phyloP scores from a whole-genome alignment of 2,797 vertebrate genomes.

The Crenuchus spilurus region DNA sequence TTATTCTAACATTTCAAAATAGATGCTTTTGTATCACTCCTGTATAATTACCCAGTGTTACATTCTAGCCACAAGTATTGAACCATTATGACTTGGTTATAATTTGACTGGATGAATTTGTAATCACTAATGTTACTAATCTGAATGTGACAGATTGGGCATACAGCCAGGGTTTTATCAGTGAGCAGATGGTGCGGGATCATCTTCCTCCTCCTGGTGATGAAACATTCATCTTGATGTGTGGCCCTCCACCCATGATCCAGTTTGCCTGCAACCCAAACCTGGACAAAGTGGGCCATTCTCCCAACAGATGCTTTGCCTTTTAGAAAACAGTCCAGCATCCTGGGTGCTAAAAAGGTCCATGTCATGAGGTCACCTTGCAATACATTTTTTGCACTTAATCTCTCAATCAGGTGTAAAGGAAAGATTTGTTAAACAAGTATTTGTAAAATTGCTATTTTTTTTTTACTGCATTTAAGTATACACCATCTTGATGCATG shows the following conservation, averaged over 20 bases:
- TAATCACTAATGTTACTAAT: background rate
- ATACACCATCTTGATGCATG: no score
- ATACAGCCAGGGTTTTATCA: slow-evolving; percentile 94
- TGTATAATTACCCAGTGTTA: no score
- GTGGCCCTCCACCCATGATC: slow-evolving; percentile 96
- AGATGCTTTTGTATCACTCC: no score
- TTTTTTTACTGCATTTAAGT: no score
- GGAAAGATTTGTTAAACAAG: background rate
- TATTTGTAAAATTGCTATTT: no score
- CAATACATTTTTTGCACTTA: no score
- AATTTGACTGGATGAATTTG: background rate
- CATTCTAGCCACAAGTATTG: no score
- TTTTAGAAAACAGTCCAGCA: slow-evolving; percentile 71
- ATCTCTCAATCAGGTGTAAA: background rate
- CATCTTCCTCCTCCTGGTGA: slow-evolving; percentile 84
- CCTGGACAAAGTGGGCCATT: slow-evolving; percentile 89
- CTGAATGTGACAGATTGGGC: slow-evolving; percentile 82
- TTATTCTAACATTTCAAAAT: no score
- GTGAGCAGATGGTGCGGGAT: slow-evolving; percentile 87
- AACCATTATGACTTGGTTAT: no score
- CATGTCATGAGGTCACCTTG: background rate
- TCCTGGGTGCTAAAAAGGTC: background rate
- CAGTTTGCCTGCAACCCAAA: slow-evolving; percentile 94
- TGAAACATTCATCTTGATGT: slow-evolving; percentile 90
- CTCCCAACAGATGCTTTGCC: slow-evolving; percentile 78